Conservation (phyloP, 2,113 vertebrate genomes). For the Pungitius pungitius region DNA sequence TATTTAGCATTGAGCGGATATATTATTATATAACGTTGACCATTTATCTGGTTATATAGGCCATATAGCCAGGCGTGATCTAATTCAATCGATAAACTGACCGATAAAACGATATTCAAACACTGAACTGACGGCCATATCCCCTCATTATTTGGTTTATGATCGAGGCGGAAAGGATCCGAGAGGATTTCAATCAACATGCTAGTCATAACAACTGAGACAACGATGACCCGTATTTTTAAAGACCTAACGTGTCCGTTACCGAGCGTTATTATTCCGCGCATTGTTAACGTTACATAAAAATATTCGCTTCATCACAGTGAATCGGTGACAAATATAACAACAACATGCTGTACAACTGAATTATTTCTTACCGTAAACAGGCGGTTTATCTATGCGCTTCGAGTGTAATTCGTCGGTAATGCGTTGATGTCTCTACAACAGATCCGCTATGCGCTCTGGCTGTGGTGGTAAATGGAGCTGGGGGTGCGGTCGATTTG, state of each 20-base stretch:
- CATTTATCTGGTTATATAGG: not conserved
- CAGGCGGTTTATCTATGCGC: not conserved
- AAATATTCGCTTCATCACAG: not conserved
- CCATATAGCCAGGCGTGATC: not conserved
- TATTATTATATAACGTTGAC: not conserved
- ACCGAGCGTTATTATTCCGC: not conserved
- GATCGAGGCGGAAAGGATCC: not conserved
- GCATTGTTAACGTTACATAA: not conserved
- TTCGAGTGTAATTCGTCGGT: not conserved
- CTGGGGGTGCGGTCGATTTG: constrained; percentile 48
- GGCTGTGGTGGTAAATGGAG: not conserved
- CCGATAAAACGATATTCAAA: not conserved
- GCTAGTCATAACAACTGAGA: not conserved
- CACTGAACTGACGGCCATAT: not conserved
- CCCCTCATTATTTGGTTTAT: not conserved
- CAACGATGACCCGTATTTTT: not conserved
- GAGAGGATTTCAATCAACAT: not conserved
- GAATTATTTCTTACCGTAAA: constrained; percentile 33
- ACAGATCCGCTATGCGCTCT: not conserved
- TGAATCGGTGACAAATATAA: not conserved
- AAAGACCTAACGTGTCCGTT: not conserved
- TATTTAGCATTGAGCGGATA: not conserved
- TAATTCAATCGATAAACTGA: not conserved
- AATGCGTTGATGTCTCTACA: constrained; percentile 11
- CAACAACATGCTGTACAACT: not conserved